Conservation (phyloP, 2,888 invertebrate species). For the Cephalotes varians region DNA sequence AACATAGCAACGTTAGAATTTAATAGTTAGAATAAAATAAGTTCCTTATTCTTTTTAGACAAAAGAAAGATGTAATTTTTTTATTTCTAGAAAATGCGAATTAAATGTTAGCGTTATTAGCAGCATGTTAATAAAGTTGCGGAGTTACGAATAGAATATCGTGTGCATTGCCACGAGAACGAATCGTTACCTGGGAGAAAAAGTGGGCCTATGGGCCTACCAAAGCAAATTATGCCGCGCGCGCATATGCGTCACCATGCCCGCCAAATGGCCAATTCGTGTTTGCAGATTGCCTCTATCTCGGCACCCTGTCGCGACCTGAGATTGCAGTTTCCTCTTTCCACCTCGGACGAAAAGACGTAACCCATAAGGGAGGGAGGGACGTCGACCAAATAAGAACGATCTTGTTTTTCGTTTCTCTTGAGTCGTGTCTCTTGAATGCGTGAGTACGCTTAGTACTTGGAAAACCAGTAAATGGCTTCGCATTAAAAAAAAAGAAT, state of each 20-base stretch:
- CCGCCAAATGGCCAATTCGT: constrained; percentile 85
- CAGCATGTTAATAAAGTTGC: constrained; percentile 17
- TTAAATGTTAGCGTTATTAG: not conserved
- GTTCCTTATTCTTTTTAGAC: not conserved
- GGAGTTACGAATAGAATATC: constrained; percentile 37
- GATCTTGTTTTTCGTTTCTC: constrained; percentile 19
- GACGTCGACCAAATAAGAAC: constrained; percentile 18
- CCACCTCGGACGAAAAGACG: constrained; percentile 65
- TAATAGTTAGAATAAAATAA: not conserved
- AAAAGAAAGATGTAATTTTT: too few relatives aligned
- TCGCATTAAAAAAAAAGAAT: not conserved
- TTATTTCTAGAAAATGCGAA: not conserved
- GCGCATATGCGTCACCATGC: constrained; percentile 79
- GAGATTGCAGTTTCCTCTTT: constrained; percentile 84
- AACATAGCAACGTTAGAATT: not conserved
- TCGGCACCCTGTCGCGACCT: constrained; percentile 81
- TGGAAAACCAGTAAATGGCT: not conserved
- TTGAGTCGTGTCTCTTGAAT: not conserved
- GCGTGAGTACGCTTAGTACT: not conserved
- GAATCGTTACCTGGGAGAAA: constrained; percentile 70
- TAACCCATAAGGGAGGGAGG: constrained; percentile 36
- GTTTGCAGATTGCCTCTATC: constrained; percentile 85
- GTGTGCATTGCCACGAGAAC: constrained; percentile 45
- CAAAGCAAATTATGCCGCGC: constrained; percentile 77
- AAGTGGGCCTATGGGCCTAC: constrained; percentile 72